Conservation (phyloP, 2,888 invertebrate genomes). For the Callyntrura guangdongensis region DNA sequence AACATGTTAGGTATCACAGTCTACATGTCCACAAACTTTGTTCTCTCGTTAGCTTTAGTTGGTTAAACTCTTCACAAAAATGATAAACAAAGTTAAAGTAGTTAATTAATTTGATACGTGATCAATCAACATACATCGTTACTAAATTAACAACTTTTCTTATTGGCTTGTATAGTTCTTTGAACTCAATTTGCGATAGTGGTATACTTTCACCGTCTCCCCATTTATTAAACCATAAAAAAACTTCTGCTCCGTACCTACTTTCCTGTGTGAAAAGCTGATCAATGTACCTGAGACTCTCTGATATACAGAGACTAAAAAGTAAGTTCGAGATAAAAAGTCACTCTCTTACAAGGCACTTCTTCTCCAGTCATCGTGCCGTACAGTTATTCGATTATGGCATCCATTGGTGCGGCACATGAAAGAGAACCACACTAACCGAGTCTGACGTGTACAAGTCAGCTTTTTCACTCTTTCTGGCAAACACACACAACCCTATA, state of each 20-base stretch:
- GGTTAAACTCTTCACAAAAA: neutral
- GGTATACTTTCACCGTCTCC: neutral
- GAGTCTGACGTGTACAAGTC: conserved; percentile 55
- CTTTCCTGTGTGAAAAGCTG: neutral
- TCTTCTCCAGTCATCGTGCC: conserved; percentile 43
- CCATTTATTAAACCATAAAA: conserved; percentile 69
- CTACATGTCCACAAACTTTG: neutral
- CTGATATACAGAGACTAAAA: neutral
- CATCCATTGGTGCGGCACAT: conserved; percentile 53
- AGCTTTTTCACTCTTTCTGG: conserved; percentile 2
- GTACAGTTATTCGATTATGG: conserved; percentile 59
- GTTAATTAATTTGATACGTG: conserved; percentile 58
- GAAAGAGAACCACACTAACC: conserved; percentile 68
- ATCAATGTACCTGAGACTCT: conserved; percentile 26
- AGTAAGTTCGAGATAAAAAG: conserved; percentile 51
- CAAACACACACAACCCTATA: neutral
- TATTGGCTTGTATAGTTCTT: conserved; percentile 46
- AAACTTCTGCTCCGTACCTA: conserved; percentile 11
- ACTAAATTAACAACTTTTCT: conserved; percentile 45
- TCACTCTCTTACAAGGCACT: conserved; percentile 38
- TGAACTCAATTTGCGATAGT: conserved; percentile 24
- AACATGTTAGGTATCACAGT: neutral
- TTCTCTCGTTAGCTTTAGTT: neutral
- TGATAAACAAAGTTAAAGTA: conserved; percentile 77
- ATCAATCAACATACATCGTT: conserved; percentile 42